phyloP scores from a whole-genome alignment of 2,113 vertebrate genomes.

The Sinocyclocheilus anshuiensis region DNA sequence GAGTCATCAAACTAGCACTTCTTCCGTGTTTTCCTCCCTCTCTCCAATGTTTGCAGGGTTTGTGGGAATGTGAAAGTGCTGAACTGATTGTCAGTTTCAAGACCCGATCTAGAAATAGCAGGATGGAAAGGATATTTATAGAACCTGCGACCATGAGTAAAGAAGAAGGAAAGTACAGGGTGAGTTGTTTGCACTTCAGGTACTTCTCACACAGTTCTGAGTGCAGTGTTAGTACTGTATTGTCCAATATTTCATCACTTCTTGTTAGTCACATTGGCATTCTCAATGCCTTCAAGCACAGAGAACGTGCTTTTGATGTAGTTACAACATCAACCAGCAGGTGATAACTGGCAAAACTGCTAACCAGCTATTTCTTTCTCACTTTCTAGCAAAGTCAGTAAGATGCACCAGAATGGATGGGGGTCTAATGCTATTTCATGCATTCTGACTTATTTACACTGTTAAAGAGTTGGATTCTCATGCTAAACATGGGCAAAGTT shows the following conservation, averaged over 20 bases:
- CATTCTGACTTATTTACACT: too few relatives aligned
- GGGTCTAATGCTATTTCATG: too few relatives aligned
- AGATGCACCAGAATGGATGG: too few relatives aligned
- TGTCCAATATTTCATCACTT: neutral
- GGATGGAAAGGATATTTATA: slow-evolving; percentile 50
- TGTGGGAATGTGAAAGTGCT: slow-evolving; percentile 56
- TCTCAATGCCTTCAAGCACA: too few relatives aligned
- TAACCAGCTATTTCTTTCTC: too few relatives aligned
- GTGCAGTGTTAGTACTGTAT: neutral
- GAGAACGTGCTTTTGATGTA: too few relatives aligned
- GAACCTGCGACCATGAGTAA: slow-evolving; percentile 42
- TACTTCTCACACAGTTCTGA: neutral
- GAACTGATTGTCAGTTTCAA: slow-evolving; percentile 56
- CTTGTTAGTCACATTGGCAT: neutral
- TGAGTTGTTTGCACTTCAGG: slow-evolving; percentile 23
- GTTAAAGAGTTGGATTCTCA: too few relatives aligned
- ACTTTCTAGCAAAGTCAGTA: too few relatives aligned
- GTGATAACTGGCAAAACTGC: too few relatives aligned
- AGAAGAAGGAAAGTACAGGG: slow-evolving; percentile 21
- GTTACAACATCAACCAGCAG: too few relatives aligned
- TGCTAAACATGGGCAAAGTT: too few relatives aligned
- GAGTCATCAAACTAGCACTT: slow-evolving; percentile 38
- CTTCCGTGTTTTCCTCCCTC: neutral
- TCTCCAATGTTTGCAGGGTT: slow-evolving; percentile 10
- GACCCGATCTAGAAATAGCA: slow-evolving; percentile 47